These are phyloP conservation scores for Antheraea mylitta DNA, from an alignment of 1,140 invertebrate genomes.

Conservation along the genomic window DNA sequence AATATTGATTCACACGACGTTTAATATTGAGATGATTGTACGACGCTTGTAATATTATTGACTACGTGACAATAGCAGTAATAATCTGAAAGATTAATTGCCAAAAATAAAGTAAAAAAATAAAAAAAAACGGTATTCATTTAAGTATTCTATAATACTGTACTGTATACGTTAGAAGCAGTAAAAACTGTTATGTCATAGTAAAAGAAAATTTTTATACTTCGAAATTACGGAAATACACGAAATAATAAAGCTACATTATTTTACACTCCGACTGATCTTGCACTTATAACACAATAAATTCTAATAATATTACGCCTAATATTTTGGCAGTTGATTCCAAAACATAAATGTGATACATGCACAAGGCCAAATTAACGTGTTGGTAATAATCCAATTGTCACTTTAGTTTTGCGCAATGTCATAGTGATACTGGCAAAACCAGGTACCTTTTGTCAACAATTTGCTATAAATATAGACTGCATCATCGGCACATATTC, in stretches of 20 bases:
- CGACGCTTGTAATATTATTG: too few relatives aligned
- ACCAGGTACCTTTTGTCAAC: background rate
- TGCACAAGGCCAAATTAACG: constrained; percentile 30
- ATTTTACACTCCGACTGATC: background rate
- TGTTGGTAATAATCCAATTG: constrained; percentile 55
- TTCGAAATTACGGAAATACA: background rate
- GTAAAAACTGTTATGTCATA: too few relatives aligned
- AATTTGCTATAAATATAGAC: background rate
- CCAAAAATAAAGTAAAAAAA: too few relatives aligned
- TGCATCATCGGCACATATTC: too few relatives aligned
- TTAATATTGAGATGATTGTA: too few relatives aligned
- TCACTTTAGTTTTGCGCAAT: constrained; percentile 33
- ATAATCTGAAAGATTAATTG: too few relatives aligned
- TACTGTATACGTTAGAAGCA: too few relatives aligned
- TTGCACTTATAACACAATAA: constrained; percentile 1
- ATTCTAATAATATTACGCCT: constrained; percentile 6
- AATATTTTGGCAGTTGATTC: constrained; percentile 21
- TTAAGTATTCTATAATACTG: too few relatives aligned
- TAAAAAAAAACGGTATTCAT: too few relatives aligned
- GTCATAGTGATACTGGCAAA: constrained; percentile 15
- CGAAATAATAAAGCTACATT: background rate
- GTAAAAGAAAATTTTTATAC: background rate
- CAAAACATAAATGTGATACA: constrained; percentile 21
- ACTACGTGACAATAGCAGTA: too few relatives aligned
- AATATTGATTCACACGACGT: too few relatives aligned